These are phyloP conservation scores for Antennarius maculatus DNA, from an alignment of 2,797 vertebrate genomes.

Conservation along the genomic window DNA sequence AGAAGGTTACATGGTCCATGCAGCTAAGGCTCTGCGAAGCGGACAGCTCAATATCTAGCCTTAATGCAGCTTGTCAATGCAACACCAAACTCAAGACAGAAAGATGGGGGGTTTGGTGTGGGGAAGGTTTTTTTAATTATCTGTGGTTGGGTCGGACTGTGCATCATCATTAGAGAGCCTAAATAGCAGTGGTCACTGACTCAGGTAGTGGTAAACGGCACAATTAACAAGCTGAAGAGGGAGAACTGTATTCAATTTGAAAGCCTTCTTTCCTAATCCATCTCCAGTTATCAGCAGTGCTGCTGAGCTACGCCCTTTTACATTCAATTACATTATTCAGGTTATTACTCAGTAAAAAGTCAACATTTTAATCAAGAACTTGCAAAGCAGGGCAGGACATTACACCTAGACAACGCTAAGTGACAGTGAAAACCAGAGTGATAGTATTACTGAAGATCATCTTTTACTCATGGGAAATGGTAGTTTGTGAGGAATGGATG, in stretches of 20 bases:
- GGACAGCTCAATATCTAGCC: constrained; percentile 85
- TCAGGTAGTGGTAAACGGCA: constrained; percentile 99
- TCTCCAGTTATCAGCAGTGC: constrained; percentile 97
- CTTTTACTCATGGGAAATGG: constrained; percentile 32
- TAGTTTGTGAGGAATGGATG: constrained; percentile 9
- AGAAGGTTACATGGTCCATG: constrained; percentile 61
- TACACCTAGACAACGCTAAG: constrained; percentile 64
- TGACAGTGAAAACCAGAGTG: constrained; percentile 60
- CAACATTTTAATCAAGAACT: constrained; percentile 99
- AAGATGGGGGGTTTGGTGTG: constrained; percentile 59
- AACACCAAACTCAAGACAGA: constrained; percentile 80
- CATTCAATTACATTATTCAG: constrained; percentile 99
- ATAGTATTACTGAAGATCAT: constrained; percentile 48
- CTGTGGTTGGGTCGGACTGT: constrained; percentile 95
- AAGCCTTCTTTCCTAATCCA: constrained; percentile 99
- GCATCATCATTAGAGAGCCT: constrained; percentile 99
- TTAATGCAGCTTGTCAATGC: constrained; percentile 81
- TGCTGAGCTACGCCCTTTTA: constrained; percentile 97
- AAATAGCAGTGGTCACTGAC: constrained; percentile 99
- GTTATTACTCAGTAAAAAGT: constrained; percentile 99
- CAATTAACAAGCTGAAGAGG: constrained; percentile 97
- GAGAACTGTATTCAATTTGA: constrained; percentile 99
- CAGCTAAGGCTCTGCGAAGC: constrained; percentile 71
- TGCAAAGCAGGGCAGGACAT: constrained; percentile 83
- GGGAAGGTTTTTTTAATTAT: constrained; percentile 95